phyloP scores from a whole-genome alignment of 2,113 vertebrate species.

The Scolopax mira region DNA sequence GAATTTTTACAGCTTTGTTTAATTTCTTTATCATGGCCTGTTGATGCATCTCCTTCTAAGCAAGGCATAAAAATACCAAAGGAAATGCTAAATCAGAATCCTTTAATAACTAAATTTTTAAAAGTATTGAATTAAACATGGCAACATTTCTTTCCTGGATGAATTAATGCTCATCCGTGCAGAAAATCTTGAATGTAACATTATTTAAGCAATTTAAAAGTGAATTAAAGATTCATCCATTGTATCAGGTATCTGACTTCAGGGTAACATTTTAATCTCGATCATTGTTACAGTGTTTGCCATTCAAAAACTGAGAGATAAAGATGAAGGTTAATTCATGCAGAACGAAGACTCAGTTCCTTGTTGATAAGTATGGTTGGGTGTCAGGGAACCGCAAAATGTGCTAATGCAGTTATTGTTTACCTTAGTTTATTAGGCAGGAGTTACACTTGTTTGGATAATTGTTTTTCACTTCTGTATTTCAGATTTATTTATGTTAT shows the following conservation, averaged over 20 bases:
- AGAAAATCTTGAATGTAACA: slow-evolving; percentile 55
- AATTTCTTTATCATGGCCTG: neutral
- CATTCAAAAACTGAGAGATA: slow-evolving; percentile 27
- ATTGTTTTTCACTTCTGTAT: neutral
- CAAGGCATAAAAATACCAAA: slow-evolving; percentile 22
- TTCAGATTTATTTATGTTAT: neutral
- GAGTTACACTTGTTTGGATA: neutral
- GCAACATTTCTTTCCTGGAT: slow-evolving; percentile 14
- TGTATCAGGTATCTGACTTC: slow-evolving; percentile 55
- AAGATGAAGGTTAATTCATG: slow-evolving; percentile 50
- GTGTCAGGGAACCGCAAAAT: neutral
- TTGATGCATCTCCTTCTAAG: neutral
- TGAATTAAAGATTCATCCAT: slow-evolving; percentile 55
- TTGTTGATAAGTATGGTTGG: neutral
- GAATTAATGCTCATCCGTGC: slow-evolving; percentile 46
- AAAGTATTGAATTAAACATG: slow-evolving; percentile 67
- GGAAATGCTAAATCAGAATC: slow-evolving; percentile 17
- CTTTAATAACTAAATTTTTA: slow-evolving; percentile 41
- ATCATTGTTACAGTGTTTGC: slow-evolving; percentile 18
- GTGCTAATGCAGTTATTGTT: neutral
- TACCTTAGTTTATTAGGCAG: neutral
- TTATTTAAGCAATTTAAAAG: slow-evolving; percentile 63
- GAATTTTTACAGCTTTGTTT: slow-evolving; percentile 5
- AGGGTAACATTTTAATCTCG: slow-evolving; percentile 55
- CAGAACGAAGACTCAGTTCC: neutral